Evolutionary conservation across 2,113 vertebrate genomes (phyloP), one percentile per base, ranked within the genome.

Genomic region (Todiramphus saurophagus): DNA sequence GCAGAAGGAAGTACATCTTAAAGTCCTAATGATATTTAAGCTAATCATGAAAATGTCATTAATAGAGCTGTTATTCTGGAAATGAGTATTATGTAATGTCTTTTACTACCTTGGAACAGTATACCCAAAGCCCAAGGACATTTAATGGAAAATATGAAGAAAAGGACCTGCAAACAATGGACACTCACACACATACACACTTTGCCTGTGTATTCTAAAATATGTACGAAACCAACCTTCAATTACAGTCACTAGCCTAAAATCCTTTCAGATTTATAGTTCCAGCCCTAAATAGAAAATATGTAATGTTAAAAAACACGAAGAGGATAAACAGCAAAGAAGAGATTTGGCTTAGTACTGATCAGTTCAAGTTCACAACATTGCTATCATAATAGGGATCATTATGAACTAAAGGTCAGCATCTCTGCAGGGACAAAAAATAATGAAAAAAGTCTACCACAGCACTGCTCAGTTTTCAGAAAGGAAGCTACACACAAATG

Each of bases 321-420:
- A 55, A 48, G 43, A 56, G 44, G 10, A 31, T 39, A 90, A 74
- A 27, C 2, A 1, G 13, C 53, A 83, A 69, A 28, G 66, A 75
- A 91, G 72, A 83, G 53, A 44, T 74, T 60, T 88, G 48, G 11
- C 48, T 72, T 60, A 33, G 25, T 83, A 63, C 58, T 72, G 53
- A 88, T 58, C 43, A 64, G 19, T 64, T 25, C 19, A 82, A 79
- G 58, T 86, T 83, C 73, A 81, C 83, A 89, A 81, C 27, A 63
- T 28, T 70, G 55, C 60, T 83, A n/a, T 91, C 37, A 28, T 91
- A 89, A 87, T 70, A 69, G 41, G 6, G 31, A 90, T 80, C 72
- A 48, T 95, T 94, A 69, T 81, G 55, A 89, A 74, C 76, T 89
- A 80, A 94, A 93, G 83, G 83, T 93, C 80, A 87, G 64, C 63